Evolutionary conservation across 2,113 vertebrate species (phyloP).

Genomic region (Clupea harengus): DNA sequence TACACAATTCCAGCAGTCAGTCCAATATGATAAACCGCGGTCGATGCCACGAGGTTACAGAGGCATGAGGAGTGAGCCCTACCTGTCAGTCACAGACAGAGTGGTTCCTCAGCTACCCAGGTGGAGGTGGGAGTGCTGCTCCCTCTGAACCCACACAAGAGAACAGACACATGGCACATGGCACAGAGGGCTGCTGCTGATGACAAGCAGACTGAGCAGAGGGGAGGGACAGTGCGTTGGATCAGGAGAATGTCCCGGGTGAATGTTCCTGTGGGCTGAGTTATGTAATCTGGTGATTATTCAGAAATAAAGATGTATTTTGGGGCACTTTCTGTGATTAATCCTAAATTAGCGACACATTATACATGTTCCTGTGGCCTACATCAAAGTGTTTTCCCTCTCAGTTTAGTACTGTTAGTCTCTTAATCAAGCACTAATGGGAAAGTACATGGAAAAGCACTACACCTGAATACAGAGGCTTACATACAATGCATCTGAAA

Average conservation of each 20-base stretch:
- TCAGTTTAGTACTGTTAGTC: not conserved
- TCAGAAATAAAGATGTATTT: not conserved
- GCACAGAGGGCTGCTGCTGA: not conserved
- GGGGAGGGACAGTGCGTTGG: not conserved
- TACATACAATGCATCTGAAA: too few relatives aligned
- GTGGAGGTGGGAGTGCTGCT: not conserved
- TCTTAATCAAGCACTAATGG: too few relatives aligned
- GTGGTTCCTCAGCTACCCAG: not conserved
- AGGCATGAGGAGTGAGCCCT: not conserved
- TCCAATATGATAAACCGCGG: not conserved
- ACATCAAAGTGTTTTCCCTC: not conserved
- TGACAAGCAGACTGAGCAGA: not conserved
- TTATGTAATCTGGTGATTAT: not conserved
- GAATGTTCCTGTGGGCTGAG: not conserved
- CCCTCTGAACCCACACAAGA: not conserved
- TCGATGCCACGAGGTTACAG: not conserved
- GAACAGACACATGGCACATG: not conserved
- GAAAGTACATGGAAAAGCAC: too few relatives aligned
- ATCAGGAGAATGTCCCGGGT: not conserved
- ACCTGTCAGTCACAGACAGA: not conserved
- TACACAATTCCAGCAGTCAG: not conserved
- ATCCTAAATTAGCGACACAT: not conserved
- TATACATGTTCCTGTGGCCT: too few relatives aligned
- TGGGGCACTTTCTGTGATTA: not conserved
- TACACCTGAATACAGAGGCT: too few relatives aligned